Conservation (phyloP, 2,888 invertebrate genomes). For the Hypolimnas misippus region DNA sequence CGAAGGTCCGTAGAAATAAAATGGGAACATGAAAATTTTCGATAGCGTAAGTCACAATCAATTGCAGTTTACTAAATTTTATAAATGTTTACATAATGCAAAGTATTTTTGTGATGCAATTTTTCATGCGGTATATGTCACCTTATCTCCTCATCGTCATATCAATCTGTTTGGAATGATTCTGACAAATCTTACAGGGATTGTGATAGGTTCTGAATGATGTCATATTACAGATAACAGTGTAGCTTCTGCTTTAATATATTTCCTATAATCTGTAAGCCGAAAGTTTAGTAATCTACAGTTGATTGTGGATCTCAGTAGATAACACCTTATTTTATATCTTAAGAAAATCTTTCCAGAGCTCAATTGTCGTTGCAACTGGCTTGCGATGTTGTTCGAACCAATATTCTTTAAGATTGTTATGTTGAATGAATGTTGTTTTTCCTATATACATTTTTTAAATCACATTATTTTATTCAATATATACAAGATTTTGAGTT, state of each 20-base stretch:
- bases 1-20: constrained; percentile 34
- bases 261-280: background rate
- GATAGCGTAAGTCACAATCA: constrained; percentile 80
- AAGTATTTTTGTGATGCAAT: constrained; percentile 39
- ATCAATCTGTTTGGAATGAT: constrained; percentile 23
- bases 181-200: constrained; percentile 19
- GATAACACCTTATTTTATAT: constrained; percentile 56
- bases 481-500: constrained; percentile 4
- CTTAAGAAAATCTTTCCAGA: constrained; percentile 60
- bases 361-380: constrained; percentile 60
- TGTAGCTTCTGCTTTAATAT: constrained; percentile 11
- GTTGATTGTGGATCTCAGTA: constrained; percentile 83
- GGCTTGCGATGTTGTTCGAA: constrained; percentile 50
- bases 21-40: constrained; percentile 58
- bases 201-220: background rate
- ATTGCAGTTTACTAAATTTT: constrained; percentile 80
- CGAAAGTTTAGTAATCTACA: constrained; percentile 76
- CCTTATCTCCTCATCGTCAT: constrained; percentile 30
- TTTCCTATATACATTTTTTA: constrained; percentile 22
- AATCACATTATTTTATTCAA: background rate
- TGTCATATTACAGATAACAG: constrained; percentile 3
- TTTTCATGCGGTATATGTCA: constrained; percentile 25
- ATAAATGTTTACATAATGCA: constrained; percentile 34
- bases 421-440: constrained; percentile 55
- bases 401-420: constrained; percentile 74